Evolutionary conservation across 23 tunicate genomes (phyloP), one percentile per base, ranked within the genome.

Genomic region (Clavelina lepadiformis): DNA sequence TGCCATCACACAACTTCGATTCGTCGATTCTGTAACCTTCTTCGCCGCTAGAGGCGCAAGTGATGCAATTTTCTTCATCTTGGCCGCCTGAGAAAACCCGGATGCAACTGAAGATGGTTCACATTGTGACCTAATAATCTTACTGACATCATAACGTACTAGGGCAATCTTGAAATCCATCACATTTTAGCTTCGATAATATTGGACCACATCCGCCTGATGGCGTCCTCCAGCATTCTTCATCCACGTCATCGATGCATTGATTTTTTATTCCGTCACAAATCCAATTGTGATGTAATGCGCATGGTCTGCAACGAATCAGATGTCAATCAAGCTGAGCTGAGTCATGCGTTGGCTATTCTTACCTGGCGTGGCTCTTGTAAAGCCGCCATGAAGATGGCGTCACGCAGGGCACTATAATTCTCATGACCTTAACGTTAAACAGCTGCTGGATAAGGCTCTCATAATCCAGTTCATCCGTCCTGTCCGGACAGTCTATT

Each of bases 401-500:
- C n/a, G n/a, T n/a, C n/a, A n/a, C n/a, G n/a, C n/a, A n/a, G n/a
- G n/a, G n/a, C n/a, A n/a, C n/a, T n/a, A n/a, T n/a, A n/a, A n/a
- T n/a, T n/a, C n/a, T n/a, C n/a, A n/a, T n/a, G n/a, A n/a, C n/a
- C n/a, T n/a, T n/a, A n/a, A n/a, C n/a, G n/a, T n/a, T n/a, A n/a
- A n/a, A n/a, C n/a, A n/a, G n/a, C n/a, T n/a, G n/a, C n/a, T n/a
- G n/a, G n/a, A n/a, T n/a, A n/a, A n/a, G n/a, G 21, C 22, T 7
- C 5, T 23, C 34, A 33, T 44, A 66, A 66, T 45, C 19, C 5
- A 23, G 35, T 28, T 66, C 72, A 28, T 66, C 72, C 5, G 35
- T 23, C n/a, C n/a, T 44, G 45, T 66, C 15, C 22, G 72, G 35
- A 23, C 72, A 66, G 13, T 66, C 72, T 2, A 27, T 36, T 3